Conservation (phyloP, 2,888 invertebrate genomes). For the Dryadula phaetusa region DNA sequence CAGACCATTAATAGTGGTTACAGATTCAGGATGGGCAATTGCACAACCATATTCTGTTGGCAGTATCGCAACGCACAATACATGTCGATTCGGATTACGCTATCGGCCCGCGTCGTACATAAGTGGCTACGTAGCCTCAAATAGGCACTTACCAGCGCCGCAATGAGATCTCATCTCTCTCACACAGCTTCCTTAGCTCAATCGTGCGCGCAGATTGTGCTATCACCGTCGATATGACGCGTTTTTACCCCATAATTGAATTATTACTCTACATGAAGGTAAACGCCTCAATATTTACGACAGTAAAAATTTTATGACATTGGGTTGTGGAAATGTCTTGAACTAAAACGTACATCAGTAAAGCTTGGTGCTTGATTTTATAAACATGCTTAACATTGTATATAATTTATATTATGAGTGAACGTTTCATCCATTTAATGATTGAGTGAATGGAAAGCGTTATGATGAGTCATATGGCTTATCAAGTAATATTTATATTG, state of each 20-base stretch:
- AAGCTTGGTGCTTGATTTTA: not conserved
- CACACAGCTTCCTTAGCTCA: conserved; percentile 70
- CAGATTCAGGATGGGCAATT: conserved; percentile 66
- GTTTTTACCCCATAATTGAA: conserved; percentile 74
- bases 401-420: not conserved
- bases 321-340: conserved; percentile 24
- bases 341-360: not conserved
- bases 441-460: not conserved
- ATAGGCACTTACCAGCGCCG: conserved; percentile 75
- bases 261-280: conserved; percentile 64
- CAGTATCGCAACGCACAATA: conserved; percentile 71
- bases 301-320: conserved; percentile 48
- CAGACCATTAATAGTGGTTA: conserved; percentile 77
- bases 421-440: not conserved
- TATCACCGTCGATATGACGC: conserved; percentile 69
- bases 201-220: conserved; percentile 70
- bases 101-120: conserved; percentile 67
- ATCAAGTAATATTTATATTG: not conserved
- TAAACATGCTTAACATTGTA: not conserved
- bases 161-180: conserved; percentile 66
- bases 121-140: conserved; percentile 70
- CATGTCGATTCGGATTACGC: conserved; percentile 76
- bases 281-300: conserved; percentile 61
- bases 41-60: conserved; percentile 57
- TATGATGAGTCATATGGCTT: not conserved